A percentile compares a stretch with the other conserved stretches of the same genome.
Evolutionary conservation across 2,888 invertebrate genomes (phyloP).

Genomic region (Caradrina clavipalpis): DNA sequence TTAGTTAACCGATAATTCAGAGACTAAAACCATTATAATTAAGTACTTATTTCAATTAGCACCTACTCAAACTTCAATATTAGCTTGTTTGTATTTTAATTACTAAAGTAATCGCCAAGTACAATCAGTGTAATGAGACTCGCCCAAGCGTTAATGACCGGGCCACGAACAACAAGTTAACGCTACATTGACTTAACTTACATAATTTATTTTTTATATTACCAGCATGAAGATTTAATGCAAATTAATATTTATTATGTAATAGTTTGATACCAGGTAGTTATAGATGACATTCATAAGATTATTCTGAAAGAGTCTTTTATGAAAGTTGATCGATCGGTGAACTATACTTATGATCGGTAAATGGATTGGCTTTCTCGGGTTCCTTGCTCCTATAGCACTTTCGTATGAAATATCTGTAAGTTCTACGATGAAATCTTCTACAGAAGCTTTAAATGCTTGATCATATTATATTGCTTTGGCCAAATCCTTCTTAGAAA

Average conservation of each 20-base stretch:
- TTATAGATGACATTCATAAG: slow-evolving; percentile 16
- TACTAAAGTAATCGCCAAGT: slow-evolving; percentile 42
- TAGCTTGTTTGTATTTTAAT: slow-evolving; percentile 27
- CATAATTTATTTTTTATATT: slow-evolving; percentile 31
- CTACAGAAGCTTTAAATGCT: neutral
- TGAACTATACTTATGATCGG: slow-evolving; percentile 29
- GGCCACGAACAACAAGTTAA: slow-evolving; percentile 64
- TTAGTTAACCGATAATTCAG: neutral
- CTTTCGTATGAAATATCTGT: slow-evolving; percentile 5
- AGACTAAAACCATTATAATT: neutral
- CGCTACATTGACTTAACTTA: slow-evolving; percentile 30
- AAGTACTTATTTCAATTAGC: slow-evolving; percentile 6
- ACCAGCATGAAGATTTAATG: slow-evolving; percentile 14
- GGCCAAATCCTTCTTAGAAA: neutral
- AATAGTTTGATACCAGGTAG: slow-evolving; percentile 20
- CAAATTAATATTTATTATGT: slow-evolving; percentile 35
- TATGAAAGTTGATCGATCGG: slow-evolving; percentile 42
- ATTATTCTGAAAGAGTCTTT: slow-evolving; percentile 27
- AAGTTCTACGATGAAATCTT: slow-evolving; percentile 14
- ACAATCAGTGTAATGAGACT: slow-evolving; percentile 71
- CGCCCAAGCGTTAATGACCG: slow-evolving; percentile 72
- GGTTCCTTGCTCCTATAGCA: slow-evolving; percentile 14
- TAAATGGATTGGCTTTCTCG: slow-evolving; percentile 37
- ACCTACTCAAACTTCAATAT: slow-evolving; percentile 8
- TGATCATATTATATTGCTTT: neutral